Evolutionary conservation across 2,888 invertebrate species (phyloP), one percentile per base, ranked within the genome.

Genomic region (Byasa hedistus): DNA sequence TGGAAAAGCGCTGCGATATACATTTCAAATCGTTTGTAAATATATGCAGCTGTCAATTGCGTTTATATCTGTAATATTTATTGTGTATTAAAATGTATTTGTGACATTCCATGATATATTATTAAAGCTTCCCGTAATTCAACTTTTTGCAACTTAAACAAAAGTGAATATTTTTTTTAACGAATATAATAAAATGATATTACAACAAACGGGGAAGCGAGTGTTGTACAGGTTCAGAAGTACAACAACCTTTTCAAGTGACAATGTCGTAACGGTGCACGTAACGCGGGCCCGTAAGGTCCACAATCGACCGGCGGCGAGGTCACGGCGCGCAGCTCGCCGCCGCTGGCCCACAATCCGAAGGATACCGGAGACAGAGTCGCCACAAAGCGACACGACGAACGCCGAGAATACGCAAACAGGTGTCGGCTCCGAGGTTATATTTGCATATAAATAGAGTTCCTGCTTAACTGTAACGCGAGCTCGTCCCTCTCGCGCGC

Each of bases 361-460:
- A 84, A 87, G 88, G 87, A 86, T 85, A 84, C 79, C 84, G 80
- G 84, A 87, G 83, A 86, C 88, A 83, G 82, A 82, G 84, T 84
- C 81, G 84, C 86, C 86, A 84, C 87, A 86, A 85, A 84, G 85
- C 86, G 84, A 81, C 79, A 82, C 81, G 79, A 79, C 80, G 83
- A 85, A 80, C 81, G 88, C 78, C 76, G 85, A 88, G 91, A 91
- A 91, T 91, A 91, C 91, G 89, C 91, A 91, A 91, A 91, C 91
- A 91, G 91, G 91, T 91, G 91, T 91, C 87, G 91, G 84, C 87
- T 88, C 81, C 85, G 90, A 89, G 88, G 90, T 85, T 90, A 87
- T 91, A 91, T 91, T 91, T 91, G 91, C 91, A 91, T 91, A 91
- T 91, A 91, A 91, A 91, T 91, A 91, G 91, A 91, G 91, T 91